A percentile compares a stretch with the other conserved stretches of the same genome.
These are phyloP conservation scores for Oxyteleia sp. DNA, from an alignment of 2,888 invertebrate species.

Conservation along the genomic window DNA sequence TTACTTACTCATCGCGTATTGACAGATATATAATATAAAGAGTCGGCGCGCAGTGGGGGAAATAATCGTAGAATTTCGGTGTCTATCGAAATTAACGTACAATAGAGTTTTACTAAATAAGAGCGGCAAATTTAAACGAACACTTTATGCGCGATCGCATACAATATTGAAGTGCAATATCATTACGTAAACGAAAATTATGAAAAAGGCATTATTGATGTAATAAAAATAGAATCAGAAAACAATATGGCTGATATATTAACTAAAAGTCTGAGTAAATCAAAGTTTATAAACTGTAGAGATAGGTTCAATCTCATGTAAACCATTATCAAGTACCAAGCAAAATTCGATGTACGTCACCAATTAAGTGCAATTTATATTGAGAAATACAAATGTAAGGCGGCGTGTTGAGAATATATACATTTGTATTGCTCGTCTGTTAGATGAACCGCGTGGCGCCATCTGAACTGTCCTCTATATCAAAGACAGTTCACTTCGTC, in stretches of 20 bases:
- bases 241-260: slow-evolving; percentile 8
- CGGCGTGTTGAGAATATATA: background rate
- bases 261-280: slow-evolving; percentile 1
- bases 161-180: slow-evolving; percentile 23
- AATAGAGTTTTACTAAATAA: too few relatives aligned
- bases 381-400: slow-evolving; percentile 5
- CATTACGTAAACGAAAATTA: slow-evolving; percentile 14
- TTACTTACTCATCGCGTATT: too few relatives aligned
- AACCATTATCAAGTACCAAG: too few relatives aligned
- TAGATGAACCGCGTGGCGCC: background rate
- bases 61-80: too few relatives aligned
- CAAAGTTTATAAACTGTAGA: slow-evolving; percentile 1
- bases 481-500: too few relatives aligned
- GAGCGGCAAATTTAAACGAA: too few relatives aligned
- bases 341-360: too few relatives aligned
- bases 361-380: too few relatives aligned
- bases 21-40: too few relatives aligned
- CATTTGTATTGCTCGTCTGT: background rate
- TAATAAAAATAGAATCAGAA: slow-evolving; percentile 2
- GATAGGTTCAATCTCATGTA: background rate
- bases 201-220: slow-evolving; percentile 14
- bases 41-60: too few relatives aligned
- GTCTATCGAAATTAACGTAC: too few relatives aligned
- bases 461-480: background rate
- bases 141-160: too few relatives aligned